Base-by-base conservation (phyloP, 2,888 invertebrate genomes). In the Melangyna quadrimaculata region DNA sequence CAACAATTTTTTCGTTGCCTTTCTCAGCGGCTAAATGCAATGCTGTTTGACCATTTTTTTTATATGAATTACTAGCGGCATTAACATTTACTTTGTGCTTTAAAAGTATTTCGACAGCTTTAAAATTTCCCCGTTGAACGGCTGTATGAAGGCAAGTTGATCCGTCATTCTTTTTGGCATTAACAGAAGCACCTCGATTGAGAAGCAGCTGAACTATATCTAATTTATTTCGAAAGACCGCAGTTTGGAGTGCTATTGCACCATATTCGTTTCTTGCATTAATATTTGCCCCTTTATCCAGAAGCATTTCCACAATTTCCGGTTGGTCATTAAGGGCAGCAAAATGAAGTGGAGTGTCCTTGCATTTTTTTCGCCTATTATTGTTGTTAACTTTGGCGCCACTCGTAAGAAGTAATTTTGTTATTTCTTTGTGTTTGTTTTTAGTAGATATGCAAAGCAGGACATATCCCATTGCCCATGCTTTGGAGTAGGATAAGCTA, bases 121-220 rank as follows among this genome's bases (percentile, higher is more conserved):
- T 51, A 6, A 32, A 10, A n/a, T 51, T 14, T n/a, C 65, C 72
- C 1, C 32, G 22, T 24, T 14, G 14, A n/a, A 61, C 29, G 4
- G 80, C 75, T 10, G 17, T 22, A 43, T 72, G 59, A n/a, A 86
- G 61, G 22, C 72, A 55, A 2, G 71, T 65, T 5, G 14, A 9
- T 27, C 53, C 69, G 4, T 45, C 29, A 1, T 17, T 12, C n/a
- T 48, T 72, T 59, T 19, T 40, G 0, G 32, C 57, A 69, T 80
- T 71, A 3, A 86, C 32, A 1, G 53, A 43, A 19, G 75, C 51
- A 22, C 67, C 67, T 3, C 67, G 67, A n/a, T 17, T 29, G 2
- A 77, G 22, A n/a, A 86, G 61, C 24, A 72, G 19, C 29, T 75
- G 43, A 59, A 37, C 43, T 17, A 69, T 12, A 5, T 63, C 29